Conservation (phyloP, 2,797 vertebrate species). For the Spinus olivaceus region DNA sequence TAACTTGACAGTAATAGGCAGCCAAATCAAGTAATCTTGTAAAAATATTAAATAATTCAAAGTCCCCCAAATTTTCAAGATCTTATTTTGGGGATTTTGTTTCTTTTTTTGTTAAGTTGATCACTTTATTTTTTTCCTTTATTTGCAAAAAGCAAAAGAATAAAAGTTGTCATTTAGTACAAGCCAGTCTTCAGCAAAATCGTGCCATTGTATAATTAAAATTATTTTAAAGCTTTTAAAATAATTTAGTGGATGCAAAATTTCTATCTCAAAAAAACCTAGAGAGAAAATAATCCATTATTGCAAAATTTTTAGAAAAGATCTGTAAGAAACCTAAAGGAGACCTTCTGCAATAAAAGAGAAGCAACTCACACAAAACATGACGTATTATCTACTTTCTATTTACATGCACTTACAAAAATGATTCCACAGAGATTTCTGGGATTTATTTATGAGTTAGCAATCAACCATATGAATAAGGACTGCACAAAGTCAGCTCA, state of each 20-base stretch:
- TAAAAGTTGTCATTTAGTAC: not conserved
- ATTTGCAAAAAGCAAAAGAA: not conserved
- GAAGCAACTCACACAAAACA: not conserved
- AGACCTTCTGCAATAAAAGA: not conserved
- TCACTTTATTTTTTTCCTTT: not conserved
- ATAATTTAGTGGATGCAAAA: not conserved
- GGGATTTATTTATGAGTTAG: not conserved
- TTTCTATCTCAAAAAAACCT: not conserved
- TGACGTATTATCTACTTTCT: not conserved
- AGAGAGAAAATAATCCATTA: not conserved
- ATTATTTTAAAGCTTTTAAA: not conserved
- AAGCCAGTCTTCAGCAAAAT: not conserved
- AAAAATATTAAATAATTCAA: not conserved
- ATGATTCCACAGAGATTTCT: not conserved
- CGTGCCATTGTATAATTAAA: not conserved
- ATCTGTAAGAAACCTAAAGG: not conserved
- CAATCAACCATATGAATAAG: not conserved
- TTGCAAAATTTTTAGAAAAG: not conserved
- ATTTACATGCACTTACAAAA: not conserved
- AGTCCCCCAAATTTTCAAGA: not conserved
- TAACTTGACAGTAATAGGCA: not conserved
- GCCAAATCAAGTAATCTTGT: not conserved
- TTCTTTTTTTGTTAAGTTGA: not conserved
- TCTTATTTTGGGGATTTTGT: not conserved
- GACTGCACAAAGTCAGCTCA: not conserved